phyloP scores from a whole-genome alignment of 1,140 invertebrate genomes.

The Trialeurodes vaporariorum region DNA sequence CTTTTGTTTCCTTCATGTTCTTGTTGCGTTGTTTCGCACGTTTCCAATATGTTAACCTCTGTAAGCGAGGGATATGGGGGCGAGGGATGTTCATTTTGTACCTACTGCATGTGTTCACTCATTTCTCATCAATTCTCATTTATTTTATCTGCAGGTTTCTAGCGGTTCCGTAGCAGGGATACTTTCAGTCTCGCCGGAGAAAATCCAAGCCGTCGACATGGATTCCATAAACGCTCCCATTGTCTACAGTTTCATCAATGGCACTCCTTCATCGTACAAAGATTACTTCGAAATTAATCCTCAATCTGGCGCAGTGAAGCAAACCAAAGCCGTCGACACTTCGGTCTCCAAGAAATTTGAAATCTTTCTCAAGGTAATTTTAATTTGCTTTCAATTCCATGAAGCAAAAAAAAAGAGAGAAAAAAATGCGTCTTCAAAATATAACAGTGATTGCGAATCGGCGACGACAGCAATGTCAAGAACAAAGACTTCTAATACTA shows the following conservation, averaged over 20 bases:
- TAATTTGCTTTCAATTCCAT: too few species aligned
- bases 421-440: too few species aligned
- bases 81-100: too few species aligned
- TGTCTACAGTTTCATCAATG: constrained; percentile 66
- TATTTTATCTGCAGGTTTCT: constrained; percentile 45
- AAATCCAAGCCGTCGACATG: constrained; percentile 77
- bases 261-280: constrained; percentile 56
- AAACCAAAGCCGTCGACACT: constrained; percentile 65
- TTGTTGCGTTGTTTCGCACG: too few species aligned
- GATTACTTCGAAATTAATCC: constrained; percentile 77
- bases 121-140: neutral
- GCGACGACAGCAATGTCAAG: too few species aligned
- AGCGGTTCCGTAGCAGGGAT: constrained; percentile 68
- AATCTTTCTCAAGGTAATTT: constrained; percentile 62
- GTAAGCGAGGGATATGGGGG: too few species aligned
- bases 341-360: constrained; percentile 56
- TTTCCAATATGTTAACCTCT: too few species aligned
- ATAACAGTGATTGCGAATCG: too few species aligned
- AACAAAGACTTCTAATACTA: too few species aligned
- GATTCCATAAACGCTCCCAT: constrained; percentile 73
- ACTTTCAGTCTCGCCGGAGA: constrained; percentile 69
- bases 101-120: too few species aligned
- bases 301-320: constrained; percentile 62
- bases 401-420: too few species aligned
- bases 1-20: too few species aligned